Base-by-base conservation (phyloP, 1,140 invertebrate species). In the Delia radicum region DNA sequence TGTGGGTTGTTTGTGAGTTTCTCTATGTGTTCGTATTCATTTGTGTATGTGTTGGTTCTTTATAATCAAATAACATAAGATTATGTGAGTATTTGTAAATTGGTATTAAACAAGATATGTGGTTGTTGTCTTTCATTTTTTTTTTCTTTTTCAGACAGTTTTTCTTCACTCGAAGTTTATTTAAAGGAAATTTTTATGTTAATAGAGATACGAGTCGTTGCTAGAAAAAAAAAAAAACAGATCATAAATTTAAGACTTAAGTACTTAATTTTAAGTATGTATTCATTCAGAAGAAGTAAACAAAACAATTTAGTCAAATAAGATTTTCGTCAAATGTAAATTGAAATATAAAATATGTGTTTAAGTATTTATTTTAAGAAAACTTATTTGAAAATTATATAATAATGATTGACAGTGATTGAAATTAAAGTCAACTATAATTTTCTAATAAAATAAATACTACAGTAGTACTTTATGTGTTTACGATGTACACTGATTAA, bases 11-110 rank as follows among this genome's bases (percentile, higher is more conserved):
- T n/a, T n/a, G 18, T 55, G 31, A 65, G 65, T 8, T n/a, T 7
- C 21, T 28, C 7, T 15, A 69, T 55, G n/a, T 55, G 8, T 55
- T 4, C 3, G 18, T 21, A 21, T 21, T 8, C 21, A 18, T 21
- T 3, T 55, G 3, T 21, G 48, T 55, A 55, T 55, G 48, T 55
- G n/a, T 55, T n/a, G 18, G n/a, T 55, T 21, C 4, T 55, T 37
- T 69, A 37, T 69, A 37, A 33, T 18, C 65, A 69, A 69, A 69
- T 69, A 69, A 69, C 29, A 31, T 2, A 33, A 37, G 65, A 69
- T 69, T 69, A 69, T 69, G 65, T 31, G 65, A 24, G 65, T 69
- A 69, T 69, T 69, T 69, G 65, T 37, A 69, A 69, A 69, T 69
- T 69, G 65, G 21, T 69, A 37, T 69, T 33, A 55, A 55, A 55